A percentile compares a stretch with the other conserved stretches of the same genome.
Evolutionary conservation across 2,888 invertebrate genomes (phyloP).

Genomic region (Netelia virgata): DNA sequence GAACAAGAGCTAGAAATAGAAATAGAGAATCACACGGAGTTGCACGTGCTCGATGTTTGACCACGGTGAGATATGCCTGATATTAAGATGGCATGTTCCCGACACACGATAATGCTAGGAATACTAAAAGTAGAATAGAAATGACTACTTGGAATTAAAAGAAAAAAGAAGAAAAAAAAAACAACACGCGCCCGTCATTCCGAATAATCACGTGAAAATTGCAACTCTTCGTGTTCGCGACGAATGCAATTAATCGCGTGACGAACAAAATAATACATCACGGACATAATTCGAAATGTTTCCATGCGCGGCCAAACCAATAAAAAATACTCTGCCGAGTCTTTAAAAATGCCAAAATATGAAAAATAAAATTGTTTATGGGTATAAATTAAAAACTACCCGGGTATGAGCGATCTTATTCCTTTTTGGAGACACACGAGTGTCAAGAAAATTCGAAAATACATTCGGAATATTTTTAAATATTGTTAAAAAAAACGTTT

Average conservation of each 20-base stretch:
- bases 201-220: slow-evolving; percentile 23
- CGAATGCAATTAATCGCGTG: neutral
- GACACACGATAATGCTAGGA: slow-evolving; percentile 28
- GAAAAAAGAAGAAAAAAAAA: neutral
- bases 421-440: too few relatives aligned
- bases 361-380: too few relatives aligned
- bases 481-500: too few relatives aligned
- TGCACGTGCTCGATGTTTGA: slow-evolving; percentile 25
- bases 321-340: too few relatives aligned
- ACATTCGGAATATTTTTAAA: too few relatives aligned
- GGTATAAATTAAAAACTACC: too few relatives aligned
- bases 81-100: slow-evolving; percentile 25
- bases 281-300: too few relatives aligned
- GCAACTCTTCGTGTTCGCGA: neutral
- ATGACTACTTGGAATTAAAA: neutral
- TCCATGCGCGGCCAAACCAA: too few relatives aligned
- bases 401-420: too few relatives aligned
- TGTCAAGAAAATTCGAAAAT: too few relatives aligned
- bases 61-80: neutral
- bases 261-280: neutral
- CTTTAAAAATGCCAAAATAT: too few relatives aligned
- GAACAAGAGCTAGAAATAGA: slow-evolving; percentile 21
- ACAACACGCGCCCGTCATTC: neutral
- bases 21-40: slow-evolving; percentile 5
- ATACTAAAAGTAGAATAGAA: slow-evolving; percentile 44